phyloP scores from a whole-genome alignment of 1,140 invertebrate species.

The Gryllus bimaculatus region DNA sequence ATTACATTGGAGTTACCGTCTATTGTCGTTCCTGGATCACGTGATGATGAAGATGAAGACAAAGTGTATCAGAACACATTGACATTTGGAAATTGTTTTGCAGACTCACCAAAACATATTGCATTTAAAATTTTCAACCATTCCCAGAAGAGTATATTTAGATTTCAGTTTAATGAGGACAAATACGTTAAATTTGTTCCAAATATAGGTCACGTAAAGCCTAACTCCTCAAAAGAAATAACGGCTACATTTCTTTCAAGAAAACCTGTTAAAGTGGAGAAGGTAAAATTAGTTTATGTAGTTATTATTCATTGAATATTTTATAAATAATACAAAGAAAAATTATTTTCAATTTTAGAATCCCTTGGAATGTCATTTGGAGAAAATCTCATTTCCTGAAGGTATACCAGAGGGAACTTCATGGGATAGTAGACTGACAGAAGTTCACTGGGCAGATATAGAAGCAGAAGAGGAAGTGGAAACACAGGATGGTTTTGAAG shows the following conservation, averaged over 20 bases:
- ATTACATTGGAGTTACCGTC: slow-evolving; percentile 17
- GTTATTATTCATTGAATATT: too few species aligned
- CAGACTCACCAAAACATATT: background rate
- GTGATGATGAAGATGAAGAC: background rate
- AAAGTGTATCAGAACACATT: background rate
- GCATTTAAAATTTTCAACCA: slow-evolving; percentile 10
- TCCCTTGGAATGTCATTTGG: slow-evolving; percentile 25
- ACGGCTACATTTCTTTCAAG: slow-evolving; percentile 27
- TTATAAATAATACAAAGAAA: too few species aligned
- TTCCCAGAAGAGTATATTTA: background rate
- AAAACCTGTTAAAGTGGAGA: slow-evolving; percentile 23
- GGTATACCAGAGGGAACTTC: background rate
- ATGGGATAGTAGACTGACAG: slow-evolving; percentile 30
- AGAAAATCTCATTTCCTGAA: slow-evolving; percentile 24
- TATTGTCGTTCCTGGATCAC: background rate
- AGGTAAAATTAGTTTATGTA: slow-evolving; percentile 24
- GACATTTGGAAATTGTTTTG: background rate
- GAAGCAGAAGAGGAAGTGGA: background rate
- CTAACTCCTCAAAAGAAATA: slow-evolving; percentile 26
- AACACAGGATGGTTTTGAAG: background rate
- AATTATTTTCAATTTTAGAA: too few species aligned
- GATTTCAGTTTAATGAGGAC: slow-evolving; percentile 30
- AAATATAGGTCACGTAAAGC: slow-evolving; percentile 29
- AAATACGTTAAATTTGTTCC: slow-evolving; percentile 28
- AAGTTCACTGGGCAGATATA: slow-evolving; percentile 24